Conservation (phyloP, 30 jellyfish, hydroid and myxozoan species). For the Rhopilema esculentum region DNA sequence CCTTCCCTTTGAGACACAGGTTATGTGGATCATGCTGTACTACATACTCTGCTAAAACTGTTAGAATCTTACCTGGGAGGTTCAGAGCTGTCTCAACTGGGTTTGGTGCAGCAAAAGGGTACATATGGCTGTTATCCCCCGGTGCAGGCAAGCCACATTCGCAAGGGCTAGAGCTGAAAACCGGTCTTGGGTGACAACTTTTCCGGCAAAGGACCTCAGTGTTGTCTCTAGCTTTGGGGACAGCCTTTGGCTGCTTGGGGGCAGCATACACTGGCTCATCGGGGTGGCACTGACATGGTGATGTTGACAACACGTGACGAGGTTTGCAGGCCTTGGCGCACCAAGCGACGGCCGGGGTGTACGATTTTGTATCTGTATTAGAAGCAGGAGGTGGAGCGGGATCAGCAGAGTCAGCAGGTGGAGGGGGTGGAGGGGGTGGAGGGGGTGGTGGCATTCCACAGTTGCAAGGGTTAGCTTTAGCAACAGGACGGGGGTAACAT, state of each 20-base stretch:
- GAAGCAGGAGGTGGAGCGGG: slow-evolving; percentile 13
- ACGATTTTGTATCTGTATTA: slow-evolving; percentile 32
- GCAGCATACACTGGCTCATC: slow-evolving; percentile 56
- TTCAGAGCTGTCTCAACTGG: slow-evolving; percentile 36
- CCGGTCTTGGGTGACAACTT: slow-evolving; percentile 85
- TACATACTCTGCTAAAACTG: too few species aligned
- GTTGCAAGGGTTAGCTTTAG: slow-evolving; percentile 70
- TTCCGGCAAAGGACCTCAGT: slow-evolving; percentile 65
- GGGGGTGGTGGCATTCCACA: slow-evolving; percentile 75
- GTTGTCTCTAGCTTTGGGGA: slow-evolving; percentile 37
- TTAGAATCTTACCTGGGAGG: slow-evolving; percentile 50
- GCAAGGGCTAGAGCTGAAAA: slow-evolving; percentile 73
- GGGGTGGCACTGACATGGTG: slow-evolving; percentile 90
- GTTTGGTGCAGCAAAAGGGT: slow-evolving; percentile 62
- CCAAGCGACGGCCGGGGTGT: slow-evolving; percentile 81
- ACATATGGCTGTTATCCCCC: slow-evolving; percentile 37
- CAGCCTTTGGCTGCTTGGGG: slow-evolving; percentile 51
- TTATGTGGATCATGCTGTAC: too few species aligned
- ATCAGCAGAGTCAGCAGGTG: slow-evolving; percentile 38
- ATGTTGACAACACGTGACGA: slow-evolving; percentile 68
- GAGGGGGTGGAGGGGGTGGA: slow-evolving; percentile 62
- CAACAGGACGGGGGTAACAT: slow-evolving; percentile 82
- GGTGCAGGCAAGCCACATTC: slow-evolving; percentile 62
- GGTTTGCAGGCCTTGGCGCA: slow-evolving; percentile 90
- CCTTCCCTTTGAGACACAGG: too few species aligned